These are phyloP conservation scores for Melipona beecheii DNA, from an alignment of 2,888 invertebrate genomes.

Conservation along the genomic window DNA sequence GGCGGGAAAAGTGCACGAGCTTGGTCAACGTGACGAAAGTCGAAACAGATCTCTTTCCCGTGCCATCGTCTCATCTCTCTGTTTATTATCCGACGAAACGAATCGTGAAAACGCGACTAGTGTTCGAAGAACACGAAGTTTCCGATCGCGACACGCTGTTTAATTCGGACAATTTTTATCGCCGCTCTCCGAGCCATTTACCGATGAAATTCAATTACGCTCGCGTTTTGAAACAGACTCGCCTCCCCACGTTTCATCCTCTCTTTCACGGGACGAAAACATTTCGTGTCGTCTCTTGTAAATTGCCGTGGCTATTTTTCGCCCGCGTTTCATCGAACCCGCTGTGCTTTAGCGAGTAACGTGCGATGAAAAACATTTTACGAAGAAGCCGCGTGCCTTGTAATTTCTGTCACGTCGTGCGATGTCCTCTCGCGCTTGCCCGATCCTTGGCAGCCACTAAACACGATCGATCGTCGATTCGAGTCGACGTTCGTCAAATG, in stretches of 20 bases:
- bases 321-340: constrained; percentile 15
- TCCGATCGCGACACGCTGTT: neutral
- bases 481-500: too few species aligned
- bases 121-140: neutral
- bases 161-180: constrained; percentile 22
- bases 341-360: constrained; percentile 10
- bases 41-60: neutral
- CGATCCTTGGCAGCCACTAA: too few species aligned
- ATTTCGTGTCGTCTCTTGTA: constrained; percentile 18
- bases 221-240: neutral
- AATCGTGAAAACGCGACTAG: constrained; percentile 3
- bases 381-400: constrained; percentile 4
- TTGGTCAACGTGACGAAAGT: neutral
- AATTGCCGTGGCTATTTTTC: constrained; percentile 19
- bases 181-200: neutral
- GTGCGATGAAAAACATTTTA: constrained; percentile 27
- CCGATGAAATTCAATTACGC: constrained; percentile 26
- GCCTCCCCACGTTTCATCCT: neutral
- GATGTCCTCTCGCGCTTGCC: neutral
- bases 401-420: neutral
- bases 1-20: too few species aligned
- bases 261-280: neutral
- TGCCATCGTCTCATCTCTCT: too few species aligned
- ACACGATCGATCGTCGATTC: too few species aligned
- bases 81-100: constrained; percentile 15